These are phyloP conservation scores for Contarinia nasturtii DNA, from an alignment of 1,140 invertebrate genomes.

Conservation along the genomic window DNA sequence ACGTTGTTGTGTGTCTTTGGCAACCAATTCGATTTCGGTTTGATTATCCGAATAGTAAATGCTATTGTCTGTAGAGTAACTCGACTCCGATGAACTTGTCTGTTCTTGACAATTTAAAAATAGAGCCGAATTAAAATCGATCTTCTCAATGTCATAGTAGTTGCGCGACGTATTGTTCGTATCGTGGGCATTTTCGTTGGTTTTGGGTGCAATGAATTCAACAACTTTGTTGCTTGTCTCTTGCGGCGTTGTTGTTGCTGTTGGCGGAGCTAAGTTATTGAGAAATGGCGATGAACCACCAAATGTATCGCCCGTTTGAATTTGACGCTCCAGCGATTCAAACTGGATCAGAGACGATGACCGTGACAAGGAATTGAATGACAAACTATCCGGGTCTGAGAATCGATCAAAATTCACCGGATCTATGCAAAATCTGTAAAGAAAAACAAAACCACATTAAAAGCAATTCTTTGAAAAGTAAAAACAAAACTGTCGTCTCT, in stretches of 20 bases:
- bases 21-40: not conserved
- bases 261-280: conserved; percentile 14
- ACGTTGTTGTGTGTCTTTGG: not conserved
- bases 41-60: not conserved
- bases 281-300: conserved; percentile 9
- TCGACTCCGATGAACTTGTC: not conserved
- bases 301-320: conserved; percentile 7
- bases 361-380: conserved; percentile 35
- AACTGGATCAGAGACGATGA: conserved; percentile 63
- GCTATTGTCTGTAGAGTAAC: not conserved
- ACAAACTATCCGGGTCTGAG: conserved; percentile 28
- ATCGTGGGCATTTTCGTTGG: conserved; percentile 15
- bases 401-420: conserved; percentile 23
- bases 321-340: conserved; percentile 37
- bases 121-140: conserved; percentile 9
- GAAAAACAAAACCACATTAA: not conserved
- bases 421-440: conserved; percentile 11
- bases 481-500: not conserved
- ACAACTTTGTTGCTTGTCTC: conserved; percentile 3
- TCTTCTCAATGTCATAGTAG: conserved; percentile 20
- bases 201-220: conserved; percentile 7
- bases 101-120: not conserved
- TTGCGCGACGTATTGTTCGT: conserved; percentile 19
- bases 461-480: not conserved
- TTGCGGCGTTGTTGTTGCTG: conserved; percentile 6